Conservation (phyloP, 2,113 vertebrate species). For the Ivindomyrus marchei region DNA sequence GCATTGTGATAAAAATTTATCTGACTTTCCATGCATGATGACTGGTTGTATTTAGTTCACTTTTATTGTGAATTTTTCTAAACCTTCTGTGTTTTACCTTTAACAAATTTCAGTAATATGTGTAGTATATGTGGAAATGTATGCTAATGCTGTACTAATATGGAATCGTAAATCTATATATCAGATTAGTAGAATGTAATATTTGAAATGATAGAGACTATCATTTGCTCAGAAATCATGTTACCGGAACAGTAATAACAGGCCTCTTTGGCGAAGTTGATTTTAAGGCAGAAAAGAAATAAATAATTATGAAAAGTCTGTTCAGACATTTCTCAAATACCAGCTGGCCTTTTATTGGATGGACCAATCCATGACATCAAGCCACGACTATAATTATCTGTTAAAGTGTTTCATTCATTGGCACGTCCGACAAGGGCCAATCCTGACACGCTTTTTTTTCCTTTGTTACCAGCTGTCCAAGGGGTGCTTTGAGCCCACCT, state of each 20-base stretch:
- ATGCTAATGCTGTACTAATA: not conserved
- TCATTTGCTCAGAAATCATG: slow-evolving; percentile 41
- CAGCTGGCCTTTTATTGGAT: slow-evolving; percentile 21
- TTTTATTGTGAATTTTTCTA: not conserved
- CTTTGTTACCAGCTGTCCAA: not conserved
- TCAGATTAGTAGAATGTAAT: not conserved
- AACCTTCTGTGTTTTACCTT: not conserved
- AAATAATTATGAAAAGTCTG: not conserved
- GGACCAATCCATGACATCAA: slow-evolving; percentile 9
- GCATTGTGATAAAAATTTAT: not conserved
- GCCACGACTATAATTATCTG: not conserved
- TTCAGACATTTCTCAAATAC: not conserved
- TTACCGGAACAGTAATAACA: slow-evolving; percentile 32
- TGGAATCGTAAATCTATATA: not conserved
- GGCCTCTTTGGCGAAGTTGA: slow-evolving; percentile 34
- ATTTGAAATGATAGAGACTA: slow-evolving; percentile 15
- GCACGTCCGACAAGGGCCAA: not conserved
- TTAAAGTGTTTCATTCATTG: not conserved
- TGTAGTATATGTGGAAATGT: slow-evolving; percentile 9
- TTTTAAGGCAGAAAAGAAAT: not conserved
- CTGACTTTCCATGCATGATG: not conserved
- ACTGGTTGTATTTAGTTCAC: not conserved
- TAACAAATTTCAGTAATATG: not conserved
- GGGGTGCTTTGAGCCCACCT: not conserved
- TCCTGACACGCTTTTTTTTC: not conserved